A percentile compares a stretch with the other conserved stretches of the same genome.
These are phyloP conservation scores for Ferdinandea cuprea DNA, from an alignment of 2,888 invertebrate species.

Conservation along the genomic window DNA sequence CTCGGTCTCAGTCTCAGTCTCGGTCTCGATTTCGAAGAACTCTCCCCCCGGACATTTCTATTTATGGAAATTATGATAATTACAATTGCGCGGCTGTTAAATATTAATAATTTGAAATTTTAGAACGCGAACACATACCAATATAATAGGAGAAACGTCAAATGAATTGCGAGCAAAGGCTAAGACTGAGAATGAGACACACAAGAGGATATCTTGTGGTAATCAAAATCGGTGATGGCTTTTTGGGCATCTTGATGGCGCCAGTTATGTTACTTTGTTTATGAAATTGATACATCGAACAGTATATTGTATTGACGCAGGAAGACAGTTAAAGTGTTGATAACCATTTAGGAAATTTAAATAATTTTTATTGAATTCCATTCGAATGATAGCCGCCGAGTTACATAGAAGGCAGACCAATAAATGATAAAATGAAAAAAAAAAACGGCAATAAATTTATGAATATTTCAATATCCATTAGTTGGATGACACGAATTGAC, in stretches of 20 bases:
- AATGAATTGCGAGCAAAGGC: neutral
- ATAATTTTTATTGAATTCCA: constrained; percentile 60
- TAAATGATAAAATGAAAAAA: no score
- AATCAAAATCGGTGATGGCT: constrained; percentile 70
- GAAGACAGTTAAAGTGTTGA: constrained; percentile 34
- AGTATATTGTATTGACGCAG: constrained; percentile 21
- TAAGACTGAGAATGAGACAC: neutral
- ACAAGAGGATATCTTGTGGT: constrained; percentile 39
- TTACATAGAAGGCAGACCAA: neutral
- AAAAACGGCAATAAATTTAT: constrained; percentile 10
- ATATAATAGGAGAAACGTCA: neutral
- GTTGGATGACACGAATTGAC: neutral
- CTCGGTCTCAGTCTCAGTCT: no score
- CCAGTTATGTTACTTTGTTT: constrained; percentile 43
- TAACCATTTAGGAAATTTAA: constrained; percentile 56
- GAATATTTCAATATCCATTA: constrained; percentile 37
- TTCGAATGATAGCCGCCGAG: neutral
- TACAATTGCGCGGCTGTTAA: constrained; percentile 72
- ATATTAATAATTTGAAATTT: constrained; percentile 69
- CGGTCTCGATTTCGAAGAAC: no score
- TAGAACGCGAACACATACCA: constrained; percentile 2
- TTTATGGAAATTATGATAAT: constrained; percentile 56
- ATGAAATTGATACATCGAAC: constrained; percentile 67
- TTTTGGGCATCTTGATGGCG: constrained; percentile 67
- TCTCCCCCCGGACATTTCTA: neutral